Conservation (phyloP, 1,140 invertebrate species). For the Melipona quadrifasciata region DNA sequence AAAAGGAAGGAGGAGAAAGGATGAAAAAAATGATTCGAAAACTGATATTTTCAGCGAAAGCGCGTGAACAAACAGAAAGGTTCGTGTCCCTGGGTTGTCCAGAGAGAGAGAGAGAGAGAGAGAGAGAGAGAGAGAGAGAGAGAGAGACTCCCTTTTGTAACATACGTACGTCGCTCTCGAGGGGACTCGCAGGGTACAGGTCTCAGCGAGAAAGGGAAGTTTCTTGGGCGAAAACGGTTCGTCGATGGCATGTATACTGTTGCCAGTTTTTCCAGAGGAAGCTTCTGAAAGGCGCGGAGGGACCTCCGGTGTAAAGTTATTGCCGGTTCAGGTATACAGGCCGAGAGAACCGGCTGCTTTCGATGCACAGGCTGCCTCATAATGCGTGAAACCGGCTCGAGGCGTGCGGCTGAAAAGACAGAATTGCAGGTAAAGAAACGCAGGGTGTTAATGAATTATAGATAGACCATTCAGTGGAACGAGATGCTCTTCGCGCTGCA, state of each 20-base stretch:
- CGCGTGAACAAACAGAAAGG: conserved; percentile 6
- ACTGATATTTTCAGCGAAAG: background rate
- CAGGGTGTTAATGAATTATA: conserved; percentile 19
- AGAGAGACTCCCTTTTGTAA: background rate
- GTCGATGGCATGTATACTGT: background rate
- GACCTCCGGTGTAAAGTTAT: conserved; percentile 21
- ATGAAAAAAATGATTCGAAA: background rate
- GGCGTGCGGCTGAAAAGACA: background rate
- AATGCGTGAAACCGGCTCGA: background rate
- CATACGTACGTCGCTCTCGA: background rate
- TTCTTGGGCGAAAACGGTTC: background rate
- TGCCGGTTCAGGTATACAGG: conserved; percentile 24
- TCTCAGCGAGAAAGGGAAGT: background rate
- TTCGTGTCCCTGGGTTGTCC: background rate
- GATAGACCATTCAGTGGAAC: background rate
- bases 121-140: background rate
- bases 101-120: background rate
- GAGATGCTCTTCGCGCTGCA: too few species aligned
- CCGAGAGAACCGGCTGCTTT: background rate
- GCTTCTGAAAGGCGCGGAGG: background rate
- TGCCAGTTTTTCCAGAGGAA: conserved; percentile 8
- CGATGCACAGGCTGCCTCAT: background rate
- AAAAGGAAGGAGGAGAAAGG: background rate
- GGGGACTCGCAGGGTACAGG: background rate
- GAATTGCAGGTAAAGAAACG: background rate